Evolutionary conservation across 2,888 invertebrate species (phyloP).

Genomic region (Ophion costatus): DNA sequence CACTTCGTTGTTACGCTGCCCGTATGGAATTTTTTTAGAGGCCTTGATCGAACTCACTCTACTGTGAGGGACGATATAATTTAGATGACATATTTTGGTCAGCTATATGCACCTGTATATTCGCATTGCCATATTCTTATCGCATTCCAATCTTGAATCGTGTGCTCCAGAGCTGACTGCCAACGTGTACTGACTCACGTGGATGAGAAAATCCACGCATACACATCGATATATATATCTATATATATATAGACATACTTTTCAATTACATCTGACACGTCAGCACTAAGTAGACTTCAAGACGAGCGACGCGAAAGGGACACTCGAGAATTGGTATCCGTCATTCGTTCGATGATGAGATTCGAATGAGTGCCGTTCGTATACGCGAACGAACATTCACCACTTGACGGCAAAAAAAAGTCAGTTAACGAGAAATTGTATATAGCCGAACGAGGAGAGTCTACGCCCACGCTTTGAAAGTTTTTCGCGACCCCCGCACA

Average conservation of each 20-base stretch:
- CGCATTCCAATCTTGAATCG: slow-evolving; percentile 48
- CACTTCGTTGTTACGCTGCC: too few species aligned
- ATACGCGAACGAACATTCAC: neutral
- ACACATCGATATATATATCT: neutral
- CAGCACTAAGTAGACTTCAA: slow-evolving; percentile 16
- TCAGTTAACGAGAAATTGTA: slow-evolving; percentile 24
- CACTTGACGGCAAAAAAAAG: slow-evolving; percentile 15
- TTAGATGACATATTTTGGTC: neutral
- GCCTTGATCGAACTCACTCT: neutral
- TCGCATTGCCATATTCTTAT: slow-evolving; percentile 40
- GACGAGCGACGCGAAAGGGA: neutral
- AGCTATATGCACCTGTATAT: neutral
- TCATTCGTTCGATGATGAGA: slow-evolving; percentile 2
- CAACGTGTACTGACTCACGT: slow-evolving; percentile 6
- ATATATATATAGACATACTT: neutral
- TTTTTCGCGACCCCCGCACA: slow-evolving; percentile 40
- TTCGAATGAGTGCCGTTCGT: neutral
- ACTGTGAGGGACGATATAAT: neutral
- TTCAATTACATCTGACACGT: slow-evolving; percentile 24
- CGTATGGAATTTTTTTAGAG: neutral
- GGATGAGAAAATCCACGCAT: neutral
- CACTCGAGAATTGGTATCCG: slow-evolving; percentile 19
- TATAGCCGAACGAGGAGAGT: slow-evolving; percentile 6
- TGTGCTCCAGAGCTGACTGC: neutral
- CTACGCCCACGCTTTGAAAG: neutral